These are phyloP conservation scores for Medauroidea extradentata DNA, from an alignment of 1,140 invertebrate genomes.

Conservation along the genomic window DNA sequence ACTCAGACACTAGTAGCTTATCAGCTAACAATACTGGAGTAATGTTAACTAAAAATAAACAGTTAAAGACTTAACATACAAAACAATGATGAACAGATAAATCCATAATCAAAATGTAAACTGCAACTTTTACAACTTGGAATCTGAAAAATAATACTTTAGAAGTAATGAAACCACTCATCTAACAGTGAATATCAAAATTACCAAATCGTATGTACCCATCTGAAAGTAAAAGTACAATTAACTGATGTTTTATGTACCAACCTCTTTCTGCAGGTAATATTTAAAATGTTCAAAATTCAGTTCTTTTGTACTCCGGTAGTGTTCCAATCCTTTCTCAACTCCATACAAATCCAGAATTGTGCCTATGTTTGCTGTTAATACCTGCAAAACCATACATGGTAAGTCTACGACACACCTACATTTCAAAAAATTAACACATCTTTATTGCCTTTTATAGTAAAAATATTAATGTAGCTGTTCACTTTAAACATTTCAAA, in stretches of 20 bases:
- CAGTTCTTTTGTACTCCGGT: slow-evolving; percentile 57
- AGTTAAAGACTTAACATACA: too few species aligned
- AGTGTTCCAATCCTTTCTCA: slow-evolving; percentile 72
- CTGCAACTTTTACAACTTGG: too few species aligned
- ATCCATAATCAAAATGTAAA: too few species aligned
- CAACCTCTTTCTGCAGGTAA: slow-evolving; percentile 63
- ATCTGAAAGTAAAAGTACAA: not conserved
- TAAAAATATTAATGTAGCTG: slow-evolving; percentile 2
- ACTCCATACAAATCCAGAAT: slow-evolving; percentile 66
- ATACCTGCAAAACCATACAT: slow-evolving; percentile 51
- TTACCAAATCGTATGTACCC: not conserved
- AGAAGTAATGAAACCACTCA: too few species aligned
- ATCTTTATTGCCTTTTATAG: slow-evolving; percentile 1
- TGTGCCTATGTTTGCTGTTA: slow-evolving; percentile 68
- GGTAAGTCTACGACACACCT: not conserved
- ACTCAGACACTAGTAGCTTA: too few species aligned
- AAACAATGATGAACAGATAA: too few species aligned
- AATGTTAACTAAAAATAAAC: too few species aligned
- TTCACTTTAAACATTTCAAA: slow-evolving; percentile 13
- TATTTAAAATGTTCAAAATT: slow-evolving; percentile 69
- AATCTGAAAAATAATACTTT: too few species aligned
- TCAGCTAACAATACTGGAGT: too few species aligned
- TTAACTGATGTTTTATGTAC: not conserved
- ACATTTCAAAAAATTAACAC: slow-evolving; percentile 2
- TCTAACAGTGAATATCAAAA: too few species aligned